A percentile compares a stretch with the other conserved stretches of the same genome.
These are phyloP conservation scores for Pelmatolapia mariae DNA, from an alignment of 2,113 vertebrate species.

Conservation along the genomic window DNA sequence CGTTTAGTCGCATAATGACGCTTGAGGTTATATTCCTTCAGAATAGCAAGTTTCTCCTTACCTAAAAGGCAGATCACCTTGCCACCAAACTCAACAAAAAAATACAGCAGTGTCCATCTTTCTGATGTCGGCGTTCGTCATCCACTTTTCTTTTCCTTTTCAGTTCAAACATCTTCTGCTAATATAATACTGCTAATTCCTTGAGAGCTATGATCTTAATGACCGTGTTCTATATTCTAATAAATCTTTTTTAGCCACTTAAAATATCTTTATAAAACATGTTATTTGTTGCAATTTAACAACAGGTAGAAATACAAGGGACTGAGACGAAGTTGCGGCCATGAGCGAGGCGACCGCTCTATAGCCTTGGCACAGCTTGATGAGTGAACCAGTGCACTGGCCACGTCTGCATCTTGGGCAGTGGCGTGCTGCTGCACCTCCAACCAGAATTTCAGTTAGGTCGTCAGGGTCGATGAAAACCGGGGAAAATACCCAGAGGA, in stretches of 20 bases:
- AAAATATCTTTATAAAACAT: not conserved
- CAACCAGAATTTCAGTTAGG: not conserved
- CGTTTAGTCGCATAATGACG: not conserved
- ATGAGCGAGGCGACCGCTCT: not conserved
- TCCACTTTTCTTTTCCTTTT: not conserved
- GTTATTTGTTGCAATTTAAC: not conserved
- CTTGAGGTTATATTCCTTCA: not conserved
- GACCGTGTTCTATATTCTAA: not conserved
- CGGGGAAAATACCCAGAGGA: not conserved
- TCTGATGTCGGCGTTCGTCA: not conserved
- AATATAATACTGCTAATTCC: not conserved
- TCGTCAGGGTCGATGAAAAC: not conserved
- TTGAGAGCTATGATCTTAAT: not conserved
- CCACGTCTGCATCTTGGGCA: not conserved
- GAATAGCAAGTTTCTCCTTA: not conserved
- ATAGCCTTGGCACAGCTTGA: not conserved
- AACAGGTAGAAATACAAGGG: fast-evolving
- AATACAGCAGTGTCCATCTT: not conserved
- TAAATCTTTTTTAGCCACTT: not conserved
- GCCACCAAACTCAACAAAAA: not conserved
- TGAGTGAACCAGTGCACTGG: not conserved
- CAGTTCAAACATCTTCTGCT: not conserved
- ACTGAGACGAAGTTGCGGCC: not conserved
- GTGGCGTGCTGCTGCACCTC: not conserved
- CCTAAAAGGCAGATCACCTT: not conserved